Conservation (phyloP, 2,797 vertebrate species). For the Mallotus villosus region DNA sequence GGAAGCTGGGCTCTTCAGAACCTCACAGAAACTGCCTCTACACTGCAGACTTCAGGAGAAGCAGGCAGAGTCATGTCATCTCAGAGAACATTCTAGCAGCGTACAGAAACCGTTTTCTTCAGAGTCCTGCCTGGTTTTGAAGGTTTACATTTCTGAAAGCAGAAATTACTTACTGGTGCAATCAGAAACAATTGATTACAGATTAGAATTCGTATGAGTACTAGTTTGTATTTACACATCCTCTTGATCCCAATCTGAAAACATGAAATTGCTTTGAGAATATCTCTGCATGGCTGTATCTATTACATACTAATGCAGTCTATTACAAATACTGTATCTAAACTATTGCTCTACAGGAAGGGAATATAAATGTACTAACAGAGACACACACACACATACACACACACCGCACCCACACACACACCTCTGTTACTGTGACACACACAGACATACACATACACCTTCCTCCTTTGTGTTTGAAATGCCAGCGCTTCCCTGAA, state of each 20-base stretch:
- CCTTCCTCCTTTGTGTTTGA: conserved; percentile 11
- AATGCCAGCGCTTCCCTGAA: conserved; percentile 14
- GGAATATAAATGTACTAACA: too few relatives aligned
- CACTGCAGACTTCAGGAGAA: neutral
- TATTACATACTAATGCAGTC: too few relatives aligned
- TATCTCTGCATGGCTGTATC: too few relatives aligned
- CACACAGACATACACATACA: neutral
- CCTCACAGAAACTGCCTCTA: neutral
- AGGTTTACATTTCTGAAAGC: too few relatives aligned
- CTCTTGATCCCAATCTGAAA: too few relatives aligned
- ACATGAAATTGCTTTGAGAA: too few relatives aligned
- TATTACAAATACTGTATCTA: too few relatives aligned
- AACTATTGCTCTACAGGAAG: too few relatives aligned
- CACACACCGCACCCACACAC: conserved; percentile 1
- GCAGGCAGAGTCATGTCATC: neutral
- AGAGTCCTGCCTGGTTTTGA: too few relatives aligned
- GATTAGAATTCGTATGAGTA: neutral
- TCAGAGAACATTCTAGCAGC: neutral
- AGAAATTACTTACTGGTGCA: neutral
- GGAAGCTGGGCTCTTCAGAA: neutral
- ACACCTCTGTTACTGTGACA: neutral
- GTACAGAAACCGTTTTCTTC: too few relatives aligned
- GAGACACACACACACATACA: neutral
- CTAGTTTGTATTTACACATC: neutral
- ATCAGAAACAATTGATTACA: neutral